Evolutionary conservation across 2,888 invertebrate genomes (phyloP), one percentile per base, ranked within the genome.

Genomic region (Stegana nigrithorax): DNA sequence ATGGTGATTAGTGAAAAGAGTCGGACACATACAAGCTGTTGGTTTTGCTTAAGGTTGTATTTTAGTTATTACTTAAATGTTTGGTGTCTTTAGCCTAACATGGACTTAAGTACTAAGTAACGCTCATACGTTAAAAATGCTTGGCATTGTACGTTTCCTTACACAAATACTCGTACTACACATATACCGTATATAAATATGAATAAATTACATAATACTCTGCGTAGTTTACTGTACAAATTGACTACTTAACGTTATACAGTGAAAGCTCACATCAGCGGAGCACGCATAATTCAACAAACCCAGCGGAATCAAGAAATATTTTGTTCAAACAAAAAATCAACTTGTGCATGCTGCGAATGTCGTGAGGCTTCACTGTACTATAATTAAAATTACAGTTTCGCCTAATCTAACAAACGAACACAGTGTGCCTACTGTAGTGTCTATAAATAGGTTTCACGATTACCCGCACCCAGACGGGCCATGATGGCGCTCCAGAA

Each of bases 171-270:
- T 58, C 51, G 27, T 23, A 39, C 59, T 58, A 65, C 59, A 39
- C 61, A 55, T 57, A 53, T 65, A 68, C 45, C 50, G 68, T 57
- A 55, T 57, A 64, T 51, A 60, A 55, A 67, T 45, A 62, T n/a
- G 56, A 68, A 68, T 68, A 68, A 68, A 63, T 68, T 69, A 68
- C 59, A 53, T 55, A 60, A 62, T 68, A 63, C 62, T 36, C 69
- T 67, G 51, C 19, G 51, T 32, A 51, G n/a, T 62, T 45, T n/a
- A 29, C 67, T 65, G 63, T 72, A 71, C 68, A 73, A 80, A 81
- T 80, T 80, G 81, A 73, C 80, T 80, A 80, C 73, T 73, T 81
- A 79, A 68, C 25, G 58, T 63, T 77, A n/a, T n/a, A n/a, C n/a
- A n/a, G n/a, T n/a, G n/a, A n/a, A 78, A 58, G 1, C 62, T 53